phyloP scores from a whole-genome alignment of 2,113 vertebrate species.

The Onychorhynchus coronatus region DNA sequence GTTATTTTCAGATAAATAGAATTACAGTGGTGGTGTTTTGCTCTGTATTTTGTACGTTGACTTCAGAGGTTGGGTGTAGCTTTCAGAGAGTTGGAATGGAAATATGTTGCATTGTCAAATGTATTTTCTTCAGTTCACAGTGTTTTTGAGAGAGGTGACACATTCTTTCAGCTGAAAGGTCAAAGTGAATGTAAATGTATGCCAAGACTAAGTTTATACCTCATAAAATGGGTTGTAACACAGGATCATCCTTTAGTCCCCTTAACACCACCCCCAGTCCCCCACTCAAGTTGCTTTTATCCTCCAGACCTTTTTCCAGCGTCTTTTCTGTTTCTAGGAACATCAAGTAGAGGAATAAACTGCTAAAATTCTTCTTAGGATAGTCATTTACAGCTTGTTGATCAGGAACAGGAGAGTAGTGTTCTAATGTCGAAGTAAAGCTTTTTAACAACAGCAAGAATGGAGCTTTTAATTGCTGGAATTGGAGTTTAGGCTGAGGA shows the following conservation, averaged over 20 bases:
- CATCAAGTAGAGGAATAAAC: neutral
- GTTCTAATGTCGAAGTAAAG: neutral
- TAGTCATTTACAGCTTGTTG: neutral
- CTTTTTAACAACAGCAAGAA: neutral
- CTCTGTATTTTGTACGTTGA: neutral
- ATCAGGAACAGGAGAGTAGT: neutral
- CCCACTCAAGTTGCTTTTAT: neutral
- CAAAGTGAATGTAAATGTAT: neutral
- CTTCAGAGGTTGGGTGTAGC: neutral
- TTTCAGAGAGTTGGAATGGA: neutral
- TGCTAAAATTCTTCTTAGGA: neutral
- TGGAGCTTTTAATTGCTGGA: neutral
- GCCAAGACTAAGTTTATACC: neutral
- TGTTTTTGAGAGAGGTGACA: neutral
- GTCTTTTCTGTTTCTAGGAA: neutral
- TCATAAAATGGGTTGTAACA: neutral
- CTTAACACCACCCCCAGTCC: neutral
- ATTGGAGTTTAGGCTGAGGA: neutral
- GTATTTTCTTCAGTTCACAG: neutral
- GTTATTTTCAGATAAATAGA: constrained; percentile 11
- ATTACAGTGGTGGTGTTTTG: neutral
- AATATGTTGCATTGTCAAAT: neutral
- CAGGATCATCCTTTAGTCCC: neutral
- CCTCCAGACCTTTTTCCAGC: neutral
- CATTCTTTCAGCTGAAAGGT: neutral